A percentile compares a stretch with the other conserved stretches of the same genome.
These are phyloP conservation scores for silkworm (Bombyx mori) DNA, from an alignment of 1,140 invertebrate genomes.

Conservation along the genomic window ASM3026992v2 NC_085121.1:12213501-12214000, in stretches of 20 bases:
- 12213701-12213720: no score
- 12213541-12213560: slow-evolving; percentile 13
- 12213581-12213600: slow-evolving; percentile 41
- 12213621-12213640: slow-evolving; percentile 38
- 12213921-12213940: slow-evolving; percentile 59
- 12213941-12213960: slow-evolving; percentile 62
- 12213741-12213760: no score
- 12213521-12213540: slow-evolving; percentile 16
- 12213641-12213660: slow-evolving; percentile 40
- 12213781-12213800: no score
- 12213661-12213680: slow-evolving; percentile 36
- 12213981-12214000: slow-evolving; percentile 11
- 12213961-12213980: slow-evolving; percentile 58
- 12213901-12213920: slow-evolving; percentile 65
- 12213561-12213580: slow-evolving; percentile 31
- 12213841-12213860: slow-evolving; percentile 19
- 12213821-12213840: slow-evolving; percentile 24
- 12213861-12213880: slow-evolving; percentile 43
- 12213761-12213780: no score
- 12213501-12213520: slow-evolving; percentile 17
- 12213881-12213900: slow-evolving; percentile 57
- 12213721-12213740: no score
- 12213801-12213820: not conserved
- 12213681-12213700: no score
- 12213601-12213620: slow-evolving; percentile 19